A percentile compares a stretch with the other conserved stretches of the same genome.
Conservation (phyloP, 2,888 invertebrate genomes). For the Synanthedon formicaeformis region DNA sequence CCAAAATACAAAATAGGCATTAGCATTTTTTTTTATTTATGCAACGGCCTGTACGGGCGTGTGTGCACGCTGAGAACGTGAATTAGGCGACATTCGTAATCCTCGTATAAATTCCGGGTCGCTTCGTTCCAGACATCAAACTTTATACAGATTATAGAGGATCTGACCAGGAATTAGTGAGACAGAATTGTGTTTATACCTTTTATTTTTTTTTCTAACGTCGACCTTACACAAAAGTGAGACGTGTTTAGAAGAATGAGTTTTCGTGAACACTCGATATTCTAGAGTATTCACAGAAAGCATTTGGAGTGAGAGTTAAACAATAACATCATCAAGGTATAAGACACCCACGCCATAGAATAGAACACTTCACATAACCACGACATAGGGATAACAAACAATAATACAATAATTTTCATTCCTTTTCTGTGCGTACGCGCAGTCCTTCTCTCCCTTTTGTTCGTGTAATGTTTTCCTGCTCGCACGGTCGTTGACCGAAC, state of each 20-base stretch:
- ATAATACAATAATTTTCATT: conserved; percentile 64
- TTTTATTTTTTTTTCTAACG: not conserved
- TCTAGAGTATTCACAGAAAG: conserved; percentile 27
- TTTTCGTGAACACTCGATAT: conserved; percentile 23
- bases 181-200: not conserved
- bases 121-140: conserved; percentile 18
- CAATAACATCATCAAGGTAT: conserved; percentile 40
- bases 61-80: conserved; percentile 44
- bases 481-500: conserved; percentile 60
- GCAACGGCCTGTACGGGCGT: conserved; percentile 24
- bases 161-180: not conserved
- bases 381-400: conserved; percentile 48
- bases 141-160: not conserved
- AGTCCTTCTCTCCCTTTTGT: conserved; percentile 43
- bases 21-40: not conserved
- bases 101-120: conserved; percentile 36
- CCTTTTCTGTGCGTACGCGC: conserved; percentile 69
- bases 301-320: conserved; percentile 28
- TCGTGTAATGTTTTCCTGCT: conserved; percentile 38
- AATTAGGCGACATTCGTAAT: conserved; percentile 39
- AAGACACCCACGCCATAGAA: conserved; percentile 19
- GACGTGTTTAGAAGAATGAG: not conserved
- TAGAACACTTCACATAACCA: not conserved
- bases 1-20: not conserved
- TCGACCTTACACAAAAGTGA: not conserved